phyloP scores from a whole-genome alignment of 2,797 vertebrate species.

The Rhadinocentrus ornatus region DNA sequence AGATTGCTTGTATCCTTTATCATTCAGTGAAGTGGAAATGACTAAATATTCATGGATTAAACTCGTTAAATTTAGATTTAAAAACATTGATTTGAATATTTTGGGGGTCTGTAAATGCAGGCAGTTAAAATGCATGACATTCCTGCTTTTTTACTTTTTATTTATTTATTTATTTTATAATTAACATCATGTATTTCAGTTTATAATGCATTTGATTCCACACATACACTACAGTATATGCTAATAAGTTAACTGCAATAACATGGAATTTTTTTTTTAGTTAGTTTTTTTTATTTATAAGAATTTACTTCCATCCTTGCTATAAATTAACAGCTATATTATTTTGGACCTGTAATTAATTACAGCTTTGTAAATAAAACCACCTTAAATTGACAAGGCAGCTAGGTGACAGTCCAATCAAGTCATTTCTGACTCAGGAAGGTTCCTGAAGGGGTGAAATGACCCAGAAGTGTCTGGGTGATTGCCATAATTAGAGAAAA shows the following conservation, averaged over 20 bases:
- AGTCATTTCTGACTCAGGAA: not conserved
- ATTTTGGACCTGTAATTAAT: no score
- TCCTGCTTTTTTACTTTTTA: no score
- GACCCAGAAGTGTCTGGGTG: not conserved
- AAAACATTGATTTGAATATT: not conserved
- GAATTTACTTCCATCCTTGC: no score
- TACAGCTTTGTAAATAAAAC: not conserved
- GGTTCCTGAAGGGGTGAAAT: not conserved
- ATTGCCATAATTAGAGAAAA: not conserved
- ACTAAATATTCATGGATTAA: not conserved
- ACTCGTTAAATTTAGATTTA: not conserved
- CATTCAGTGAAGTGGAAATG: not conserved
- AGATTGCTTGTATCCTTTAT: not conserved
- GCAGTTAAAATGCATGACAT: not conserved
- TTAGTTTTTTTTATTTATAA: no score
- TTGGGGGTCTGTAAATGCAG: not conserved
- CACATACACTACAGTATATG: no score
- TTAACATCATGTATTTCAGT: no score
- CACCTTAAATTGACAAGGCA: not conserved
- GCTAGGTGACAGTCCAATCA: not conserved
- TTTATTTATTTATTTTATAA: no score
- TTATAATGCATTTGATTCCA: no score
- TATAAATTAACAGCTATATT: not conserved
- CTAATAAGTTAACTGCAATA: no score
- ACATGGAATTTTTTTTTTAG: no score